These are phyloP conservation scores for Ardeotis arabs DNA, from an alignment of 2,113 vertebrate genomes.

Conservation along the genomic window DNA sequence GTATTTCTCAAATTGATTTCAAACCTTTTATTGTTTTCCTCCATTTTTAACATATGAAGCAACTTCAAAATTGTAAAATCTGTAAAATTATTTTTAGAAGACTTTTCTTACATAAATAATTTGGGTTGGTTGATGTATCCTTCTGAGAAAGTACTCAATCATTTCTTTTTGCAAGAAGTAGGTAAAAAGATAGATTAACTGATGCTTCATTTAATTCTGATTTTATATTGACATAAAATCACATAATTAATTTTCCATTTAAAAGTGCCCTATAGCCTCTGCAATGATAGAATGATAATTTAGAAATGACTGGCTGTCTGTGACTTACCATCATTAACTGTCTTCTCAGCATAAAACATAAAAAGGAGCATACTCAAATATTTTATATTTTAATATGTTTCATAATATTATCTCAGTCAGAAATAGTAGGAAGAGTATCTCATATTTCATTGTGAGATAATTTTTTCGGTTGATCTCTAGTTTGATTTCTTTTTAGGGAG, in stretches of 20 bases:
- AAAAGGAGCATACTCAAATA: not conserved
- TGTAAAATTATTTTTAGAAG: not conserved
- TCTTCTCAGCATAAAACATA: not conserved
- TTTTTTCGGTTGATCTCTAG: not conserved
- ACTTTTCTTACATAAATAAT: not conserved
- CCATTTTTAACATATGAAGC: not conserved
- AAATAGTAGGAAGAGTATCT: not conserved
- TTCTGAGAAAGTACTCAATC: not conserved
- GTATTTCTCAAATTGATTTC: not conserved
- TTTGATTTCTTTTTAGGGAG: not conserved
- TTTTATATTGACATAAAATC: slow-evolving; percentile 46
- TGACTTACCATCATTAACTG: not conserved
- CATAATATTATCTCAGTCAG: not conserved
- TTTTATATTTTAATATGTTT: not conserved
- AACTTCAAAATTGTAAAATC: not conserved
- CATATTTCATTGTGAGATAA: not conserved
- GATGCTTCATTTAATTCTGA: slow-evolving; percentile 7
- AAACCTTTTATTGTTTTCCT: not conserved
- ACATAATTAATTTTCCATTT: slow-evolving; percentile 36
- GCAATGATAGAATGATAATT: not conserved
- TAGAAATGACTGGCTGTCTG: not conserved
- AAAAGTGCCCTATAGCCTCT: not conserved
- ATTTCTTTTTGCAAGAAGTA: not conserved
- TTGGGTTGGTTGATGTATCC: not conserved
- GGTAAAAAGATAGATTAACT: not conserved